phyloP scores from a whole-genome alignment of 2,113 vertebrate species.

The Nerophis ophidion region DNA sequence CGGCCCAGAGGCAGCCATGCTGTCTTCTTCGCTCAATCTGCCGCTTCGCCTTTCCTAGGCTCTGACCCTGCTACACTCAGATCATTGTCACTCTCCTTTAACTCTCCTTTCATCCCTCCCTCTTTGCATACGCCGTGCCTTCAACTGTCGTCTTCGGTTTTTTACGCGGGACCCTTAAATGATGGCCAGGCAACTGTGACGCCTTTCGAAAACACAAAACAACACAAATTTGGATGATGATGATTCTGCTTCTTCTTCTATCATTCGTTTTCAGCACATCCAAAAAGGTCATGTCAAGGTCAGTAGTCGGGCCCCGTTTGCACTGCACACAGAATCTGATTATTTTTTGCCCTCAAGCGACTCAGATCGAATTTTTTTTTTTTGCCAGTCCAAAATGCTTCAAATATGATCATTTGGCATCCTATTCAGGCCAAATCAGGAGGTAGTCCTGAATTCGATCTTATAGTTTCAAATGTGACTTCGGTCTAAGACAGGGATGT shows the following conservation, averaged over 20 bases:
- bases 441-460: too few species aligned
- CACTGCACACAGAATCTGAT: too few species aligned
- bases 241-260: not conserved
- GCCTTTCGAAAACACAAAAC: slow-evolving; percentile 34
- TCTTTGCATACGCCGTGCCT: slow-evolving; percentile 9
- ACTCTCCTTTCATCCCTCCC: slow-evolving; percentile 18
- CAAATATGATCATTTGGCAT: too few species aligned
- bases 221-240: not conserved
- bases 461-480: too few species aligned
- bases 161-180: slow-evolving; percentile 32
- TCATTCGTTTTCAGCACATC: too few species aligned
- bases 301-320: too few species aligned
- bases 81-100: slow-evolving; percentile 21
- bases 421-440: too few species aligned
- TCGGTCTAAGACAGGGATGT: too few species aligned
- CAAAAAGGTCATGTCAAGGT: too few species aligned
- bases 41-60: slow-evolving; percentile 45
- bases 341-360: too few species aligned
- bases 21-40: slow-evolving; percentile 62
- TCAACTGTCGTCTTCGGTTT: slow-evolving; percentile 9
- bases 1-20: slow-evolving; percentile 61
- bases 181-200: slow-evolving; percentile 30
- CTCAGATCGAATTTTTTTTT: too few species aligned
- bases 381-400: too few species aligned
- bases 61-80: slow-evolving; percentile 50